Percentiles rank a stretch among this genome's conserved stretches.
These are phyloP conservation scores for Busseola fusca DNA, from an alignment of 2,888 invertebrate species.

Conservation along the genomic window DNA sequence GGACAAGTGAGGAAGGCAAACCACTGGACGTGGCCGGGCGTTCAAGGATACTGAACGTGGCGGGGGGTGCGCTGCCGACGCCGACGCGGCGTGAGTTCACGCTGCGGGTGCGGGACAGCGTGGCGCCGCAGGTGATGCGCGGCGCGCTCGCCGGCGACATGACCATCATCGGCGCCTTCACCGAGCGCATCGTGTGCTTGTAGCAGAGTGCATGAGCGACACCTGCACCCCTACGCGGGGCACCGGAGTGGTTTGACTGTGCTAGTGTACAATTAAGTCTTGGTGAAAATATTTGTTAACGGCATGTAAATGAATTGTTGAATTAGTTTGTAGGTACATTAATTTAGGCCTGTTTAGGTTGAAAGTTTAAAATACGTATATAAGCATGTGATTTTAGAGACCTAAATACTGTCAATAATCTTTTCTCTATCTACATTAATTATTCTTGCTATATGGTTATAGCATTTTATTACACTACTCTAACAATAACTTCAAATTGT, in stretches of 20 bases:
- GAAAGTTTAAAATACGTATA: slow-evolving; percentile 37
- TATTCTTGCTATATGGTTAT: slow-evolving; percentile 24
- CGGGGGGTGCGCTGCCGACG: slow-evolving; percentile 77
- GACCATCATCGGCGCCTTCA: slow-evolving; percentile 83
- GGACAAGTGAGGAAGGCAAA: slow-evolving; percentile 73
- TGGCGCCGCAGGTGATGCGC: slow-evolving; percentile 81
- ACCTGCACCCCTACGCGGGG: neutral
- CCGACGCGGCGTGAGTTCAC: slow-evolving; percentile 82
- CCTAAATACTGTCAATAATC: slow-evolving; percentile 41
- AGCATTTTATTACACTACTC: slow-evolving; percentile 26
- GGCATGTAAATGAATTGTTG: slow-evolving; percentile 61
- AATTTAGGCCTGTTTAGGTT: slow-evolving; percentile 48
- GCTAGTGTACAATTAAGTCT: slow-evolving; percentile 32
- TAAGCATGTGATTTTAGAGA: slow-evolving; percentile 47
- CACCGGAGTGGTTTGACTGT: slow-evolving; percentile 18
- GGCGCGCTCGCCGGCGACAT: slow-evolving; percentile 82
- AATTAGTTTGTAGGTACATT: slow-evolving; percentile 60
- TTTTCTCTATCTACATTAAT: slow-evolving; percentile 35
- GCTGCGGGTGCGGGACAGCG: slow-evolving; percentile 78
- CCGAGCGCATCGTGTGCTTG: slow-evolving; percentile 83
- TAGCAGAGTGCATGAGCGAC: slow-evolving; percentile 65
- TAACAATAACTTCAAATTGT: slow-evolving; percentile 23
- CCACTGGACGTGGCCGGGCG: slow-evolving; percentile 79
- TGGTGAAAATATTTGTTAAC: slow-evolving; percentile 42
- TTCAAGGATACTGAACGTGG: slow-evolving; percentile 72